These are phyloP conservation scores for Drosophila carrolli DNA, from an alignment of 1,140 invertebrate species.

Conservation along the genomic window DNA sequence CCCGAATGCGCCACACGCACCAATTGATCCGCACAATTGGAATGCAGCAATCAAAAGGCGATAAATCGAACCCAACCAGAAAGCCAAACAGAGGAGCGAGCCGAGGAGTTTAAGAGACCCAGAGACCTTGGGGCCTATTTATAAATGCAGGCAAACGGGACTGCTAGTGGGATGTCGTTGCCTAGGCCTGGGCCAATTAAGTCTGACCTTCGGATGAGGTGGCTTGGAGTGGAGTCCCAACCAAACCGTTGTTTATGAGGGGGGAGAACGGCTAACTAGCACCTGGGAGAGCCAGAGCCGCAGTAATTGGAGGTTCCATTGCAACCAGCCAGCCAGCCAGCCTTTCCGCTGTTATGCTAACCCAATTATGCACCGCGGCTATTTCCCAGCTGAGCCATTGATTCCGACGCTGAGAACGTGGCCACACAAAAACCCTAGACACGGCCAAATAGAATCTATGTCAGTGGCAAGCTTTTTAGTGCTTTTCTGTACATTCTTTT, in stretches of 20 bases:
- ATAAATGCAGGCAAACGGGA: slow-evolving; percentile 61
- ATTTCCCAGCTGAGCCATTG: slow-evolving; percentile 38
- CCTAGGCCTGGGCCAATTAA: slow-evolving; percentile 50
- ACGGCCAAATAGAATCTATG: slow-evolving; percentile 39
- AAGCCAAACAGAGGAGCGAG: neutral
- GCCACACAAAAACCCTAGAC: slow-evolving; percentile 17
- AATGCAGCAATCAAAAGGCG: slow-evolving; percentile 72
- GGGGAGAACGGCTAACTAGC: slow-evolving; percentile 46
- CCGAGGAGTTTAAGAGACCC: slow-evolving; percentile 8
- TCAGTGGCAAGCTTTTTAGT: slow-evolving; percentile 25
- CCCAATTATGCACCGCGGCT: slow-evolving; percentile 52
- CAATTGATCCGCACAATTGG: slow-evolving; percentile 50
- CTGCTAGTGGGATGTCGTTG: slow-evolving; percentile 53
- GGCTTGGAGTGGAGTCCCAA: slow-evolving; percentile 4
- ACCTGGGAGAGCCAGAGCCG: slow-evolving; percentile 39
- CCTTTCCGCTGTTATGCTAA: slow-evolving; percentile 29
- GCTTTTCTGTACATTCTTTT: slow-evolving; percentile 32
- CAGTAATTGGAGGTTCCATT: slow-evolving; percentile 24
- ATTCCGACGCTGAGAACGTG: slow-evolving; percentile 47
- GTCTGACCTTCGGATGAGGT: slow-evolving; percentile 62
- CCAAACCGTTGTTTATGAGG: slow-evolving; percentile 62
- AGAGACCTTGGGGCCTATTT: slow-evolving; percentile 77
- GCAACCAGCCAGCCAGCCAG: slow-evolving; percentile 2
- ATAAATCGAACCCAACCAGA: slow-evolving; percentile 54
- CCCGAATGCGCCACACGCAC: slow-evolving; percentile 40